Base-by-base conservation (phyloP, 2,797 vertebrate genomes). In the Ptychobarbus kaznakovi region DNA sequence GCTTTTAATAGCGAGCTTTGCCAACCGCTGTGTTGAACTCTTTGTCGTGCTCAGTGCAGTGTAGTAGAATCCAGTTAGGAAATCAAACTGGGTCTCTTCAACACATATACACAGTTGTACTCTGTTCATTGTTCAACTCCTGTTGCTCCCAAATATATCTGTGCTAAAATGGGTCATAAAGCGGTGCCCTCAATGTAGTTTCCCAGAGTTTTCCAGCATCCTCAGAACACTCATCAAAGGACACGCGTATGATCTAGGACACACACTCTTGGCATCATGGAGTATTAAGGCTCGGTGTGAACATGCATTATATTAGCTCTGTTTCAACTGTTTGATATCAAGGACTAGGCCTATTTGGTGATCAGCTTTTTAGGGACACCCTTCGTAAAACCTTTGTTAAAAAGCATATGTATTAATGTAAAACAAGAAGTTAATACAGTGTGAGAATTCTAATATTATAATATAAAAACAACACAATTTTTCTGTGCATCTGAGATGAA, bases 131-230 rank as follows among this genome's bases (percentile, higher is more conserved):
- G 85, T 85, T 86, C 78, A 74, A 56, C 51, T 80, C 73, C 66
- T 90, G 88, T 88, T 86, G 75, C 49, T 77, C 84, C 78, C 70
- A 82, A 84, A 74, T 86, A 87, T 87, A 90, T 84, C 87, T 84
- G 86, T 68, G 74, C 77, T 82, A 79, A 87, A 82, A 82, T 86
- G 73, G 86, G 86, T 90, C 86, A 90, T 63, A 77, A 86, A 88
- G 68, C 51, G 12, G 38, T 86, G 88, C 77, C 86, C 86, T 82
- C 66, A 75, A 32, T 81, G 76, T 81, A 77, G 85, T 82, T 79
- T 82, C 61, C 13, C 87, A 86, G 83, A 86, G 44, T 73, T 87
- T 88, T 86, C 82, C 76, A 82, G 56, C 72, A 74, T 88, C 58
- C 65, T 82, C 65, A 86, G 83, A 70, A 58, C 72, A 46, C 56